A percentile compares a stretch with the other conserved stretches of the same genome.
These are phyloP conservation scores for Eremophila alpestris DNA, from an alignment of 2,797 vertebrate genomes.

Conservation along the genomic window DNA sequence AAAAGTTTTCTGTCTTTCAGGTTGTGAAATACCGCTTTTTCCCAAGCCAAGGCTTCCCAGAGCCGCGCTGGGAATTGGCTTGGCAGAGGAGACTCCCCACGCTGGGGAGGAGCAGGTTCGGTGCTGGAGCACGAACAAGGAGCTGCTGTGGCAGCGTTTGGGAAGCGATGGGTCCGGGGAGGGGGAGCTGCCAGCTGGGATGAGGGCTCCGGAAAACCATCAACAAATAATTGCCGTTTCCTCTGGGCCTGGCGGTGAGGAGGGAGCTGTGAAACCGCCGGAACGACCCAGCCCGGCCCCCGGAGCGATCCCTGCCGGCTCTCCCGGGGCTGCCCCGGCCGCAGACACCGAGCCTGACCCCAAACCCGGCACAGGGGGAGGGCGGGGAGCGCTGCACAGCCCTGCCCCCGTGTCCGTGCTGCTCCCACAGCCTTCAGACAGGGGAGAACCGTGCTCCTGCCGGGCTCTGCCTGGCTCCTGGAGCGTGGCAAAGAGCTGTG, in stretches of 20 bases:
- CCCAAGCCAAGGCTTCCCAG: background rate
- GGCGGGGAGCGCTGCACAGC: background rate
- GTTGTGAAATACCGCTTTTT: background rate
- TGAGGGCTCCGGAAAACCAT: slow-evolving; percentile 28
- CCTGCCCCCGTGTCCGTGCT: background rate
- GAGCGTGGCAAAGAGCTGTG: background rate
- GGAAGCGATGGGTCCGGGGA: background rate
- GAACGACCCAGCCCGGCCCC: background rate
- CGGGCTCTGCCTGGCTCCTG: background rate
- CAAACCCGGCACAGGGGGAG: background rate
- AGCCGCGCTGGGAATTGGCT: background rate
- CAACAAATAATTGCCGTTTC: slow-evolving; percentile 23
- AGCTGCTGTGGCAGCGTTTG: background rate
- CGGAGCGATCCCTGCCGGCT: background rate
- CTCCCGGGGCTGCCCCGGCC: background rate
- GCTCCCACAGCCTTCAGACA: background rate
- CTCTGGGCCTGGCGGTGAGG: background rate
- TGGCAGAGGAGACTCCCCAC: background rate
- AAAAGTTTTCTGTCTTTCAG: background rate
- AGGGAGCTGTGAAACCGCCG: background rate
- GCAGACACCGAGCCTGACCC: background rate
- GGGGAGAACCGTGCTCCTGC: background rate
- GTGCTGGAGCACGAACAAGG: background rate
- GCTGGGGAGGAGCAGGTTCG: background rate
- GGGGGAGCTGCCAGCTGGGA: background rate